Evolutionary conservation across 2,888 invertebrate species (phyloP).

Genomic region (Parnassius mnemosyne): DNA sequence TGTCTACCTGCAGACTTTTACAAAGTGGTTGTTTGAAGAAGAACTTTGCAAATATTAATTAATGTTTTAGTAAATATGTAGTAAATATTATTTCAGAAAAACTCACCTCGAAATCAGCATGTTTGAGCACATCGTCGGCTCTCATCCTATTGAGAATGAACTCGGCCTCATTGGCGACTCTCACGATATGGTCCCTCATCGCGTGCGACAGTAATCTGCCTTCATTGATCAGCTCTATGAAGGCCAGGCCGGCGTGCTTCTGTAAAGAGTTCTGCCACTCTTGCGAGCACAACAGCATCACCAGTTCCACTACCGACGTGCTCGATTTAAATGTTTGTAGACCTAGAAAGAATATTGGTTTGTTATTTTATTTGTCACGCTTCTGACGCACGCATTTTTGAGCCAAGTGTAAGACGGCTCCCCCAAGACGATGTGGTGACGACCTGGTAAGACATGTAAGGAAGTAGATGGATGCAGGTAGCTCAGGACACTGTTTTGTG

Average conservation of each 20-base stretch:
- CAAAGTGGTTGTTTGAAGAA: too few species aligned
- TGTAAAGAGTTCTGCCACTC: slow-evolving; percentile 99
- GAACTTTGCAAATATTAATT: too few species aligned
- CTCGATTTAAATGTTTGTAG: slow-evolving; percentile 98
- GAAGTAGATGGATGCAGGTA: too few species aligned
- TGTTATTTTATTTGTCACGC: too few species aligned
- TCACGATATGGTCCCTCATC: slow-evolving; percentile 99
- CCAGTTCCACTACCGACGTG: slow-evolving; percentile 98
- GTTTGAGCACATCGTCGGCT: slow-evolving; percentile 99
- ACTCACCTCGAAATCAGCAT: slow-evolving; percentile 95
- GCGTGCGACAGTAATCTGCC: slow-evolving; percentile 98
- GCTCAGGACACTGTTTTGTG: too few species aligned
- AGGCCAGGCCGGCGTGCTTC: slow-evolving; percentile 99
- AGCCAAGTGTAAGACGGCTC: too few species aligned
- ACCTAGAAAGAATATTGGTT: slow-evolving; percentile 72
- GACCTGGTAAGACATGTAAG: too few species aligned
- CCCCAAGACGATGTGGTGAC: too few species aligned
- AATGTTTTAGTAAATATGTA: too few species aligned
- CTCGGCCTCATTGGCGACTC: slow-evolving; percentile 99
- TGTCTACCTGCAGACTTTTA: too few species aligned
- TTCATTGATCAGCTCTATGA: slow-evolving; percentile 99
- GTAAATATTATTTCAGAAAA: neutral
- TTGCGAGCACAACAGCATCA: slow-evolving; percentile 99
- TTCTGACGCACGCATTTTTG: too few species aligned
- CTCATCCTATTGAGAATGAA: slow-evolving; percentile 99